Evolutionary conservation across 2,797 vertebrate species (phyloP).

Genomic region (Diglossa cyanea): DNA sequence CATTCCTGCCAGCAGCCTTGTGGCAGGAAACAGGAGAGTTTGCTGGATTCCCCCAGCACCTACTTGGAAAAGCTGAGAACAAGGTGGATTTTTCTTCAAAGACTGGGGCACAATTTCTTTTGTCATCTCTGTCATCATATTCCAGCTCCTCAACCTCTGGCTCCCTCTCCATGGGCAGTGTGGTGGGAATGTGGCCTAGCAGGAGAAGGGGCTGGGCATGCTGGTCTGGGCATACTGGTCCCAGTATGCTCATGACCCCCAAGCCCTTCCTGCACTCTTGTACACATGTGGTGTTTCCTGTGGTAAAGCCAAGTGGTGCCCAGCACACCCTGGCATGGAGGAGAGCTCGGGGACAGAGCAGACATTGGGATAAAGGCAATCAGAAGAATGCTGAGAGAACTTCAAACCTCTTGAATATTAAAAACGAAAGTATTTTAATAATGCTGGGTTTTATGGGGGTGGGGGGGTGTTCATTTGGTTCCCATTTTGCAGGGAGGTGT

Average conservation of each 20-base stretch:
- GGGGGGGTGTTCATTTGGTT: background rate
- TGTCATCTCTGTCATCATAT: background rate
- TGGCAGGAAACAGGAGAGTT: background rate
- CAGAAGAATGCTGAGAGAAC: constrained; percentile 54
- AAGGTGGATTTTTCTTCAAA: background rate
- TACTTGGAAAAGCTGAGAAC: background rate
- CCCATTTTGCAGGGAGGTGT: constrained; percentile 22
- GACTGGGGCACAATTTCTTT: background rate
- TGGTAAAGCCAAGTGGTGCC: constrained; percentile 61
- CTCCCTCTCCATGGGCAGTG: background rate
- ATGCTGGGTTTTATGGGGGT: background rate
- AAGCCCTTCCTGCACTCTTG: background rate
- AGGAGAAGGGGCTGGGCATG: background rate
- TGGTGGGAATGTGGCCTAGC: background rate
- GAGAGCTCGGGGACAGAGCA: background rate
- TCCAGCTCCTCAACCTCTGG: background rate
- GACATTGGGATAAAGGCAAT: background rate
- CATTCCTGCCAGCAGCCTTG: background rate
- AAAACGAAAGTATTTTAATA: constrained; percentile 79
- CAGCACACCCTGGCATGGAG: background rate
- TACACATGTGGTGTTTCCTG: constrained; percentile 74
- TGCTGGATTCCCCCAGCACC: background rate
- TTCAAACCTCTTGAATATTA: constrained; percentile 72
- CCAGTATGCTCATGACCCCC: background rate
- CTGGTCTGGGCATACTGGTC: background rate